Base-by-base conservation (phyloP, 2,113 vertebrate species). In the Hassar affinis region DNA sequence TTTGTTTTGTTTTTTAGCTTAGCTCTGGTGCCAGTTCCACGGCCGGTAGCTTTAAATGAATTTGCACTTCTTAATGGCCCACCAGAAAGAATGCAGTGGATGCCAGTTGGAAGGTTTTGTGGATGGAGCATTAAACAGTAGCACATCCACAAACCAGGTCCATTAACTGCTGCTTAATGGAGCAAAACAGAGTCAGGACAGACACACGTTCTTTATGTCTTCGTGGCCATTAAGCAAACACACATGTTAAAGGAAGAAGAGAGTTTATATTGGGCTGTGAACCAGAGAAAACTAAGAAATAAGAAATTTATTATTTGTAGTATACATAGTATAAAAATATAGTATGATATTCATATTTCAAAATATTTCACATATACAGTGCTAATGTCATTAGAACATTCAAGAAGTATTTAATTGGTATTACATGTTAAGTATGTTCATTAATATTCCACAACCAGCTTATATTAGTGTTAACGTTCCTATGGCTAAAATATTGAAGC, bases 81-180 rank as follows among this genome's bases (percentile, higher is more conserved):
- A 69, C 59, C 56, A 52, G 25, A 49, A 49, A 35, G 47, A 22
- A 62, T 83, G 17, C 33, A 17, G 14, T 20, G 64, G 12, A 72
- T 68, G 68, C 59, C 84, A 85, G 75, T 45, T 82, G 79, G 62
- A 81, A 22, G 27, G 30, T 76, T 30, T 76, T 49, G 38, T 83
- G 54, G 38, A 30, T 18, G 47, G 52, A 59, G 33, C 25, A 86
- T 86, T 86, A 79, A 83, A 62, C 57, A n/a, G n/a, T 49, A 66
- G 38, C 11, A 8, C n/a, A 45, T 38, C 18, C 15, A 1, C 47
- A 54, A 49, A 80, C 79, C 27, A 51, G 62, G 76, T 84, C 79
- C 68, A 72, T 66, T 84, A 87, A 87, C 62, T 45, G 66, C 33
- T 57, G 42, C 59, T 77, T 84, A 85, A 82, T 85, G 79, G 45